Evolutionary conservation across 2,113 vertebrate genomes (phyloP).

Genomic region (Collichthys lucidus): DNA sequence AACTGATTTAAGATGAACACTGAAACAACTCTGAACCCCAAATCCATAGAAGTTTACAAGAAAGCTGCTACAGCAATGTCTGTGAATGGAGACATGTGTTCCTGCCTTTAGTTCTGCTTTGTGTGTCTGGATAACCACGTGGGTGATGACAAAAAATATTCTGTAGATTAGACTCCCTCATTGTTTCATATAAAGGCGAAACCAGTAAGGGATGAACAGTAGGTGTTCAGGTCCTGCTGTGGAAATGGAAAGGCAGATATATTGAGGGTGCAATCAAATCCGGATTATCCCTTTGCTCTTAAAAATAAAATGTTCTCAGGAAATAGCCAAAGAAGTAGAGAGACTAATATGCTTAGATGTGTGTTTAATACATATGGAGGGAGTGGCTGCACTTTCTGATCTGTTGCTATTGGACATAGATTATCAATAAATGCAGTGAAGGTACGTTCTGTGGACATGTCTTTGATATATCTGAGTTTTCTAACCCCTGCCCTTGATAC

Average conservation of each 20-base stretch:
- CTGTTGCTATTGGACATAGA: constrained; percentile 28
- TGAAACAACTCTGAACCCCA: not conserved
- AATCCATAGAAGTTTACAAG: not conserved
- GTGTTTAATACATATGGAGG: not conserved
- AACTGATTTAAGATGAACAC: not conserved
- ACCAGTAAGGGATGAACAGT: constrained; percentile 2
- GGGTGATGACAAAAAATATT: constrained; percentile 16
- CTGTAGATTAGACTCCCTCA: not conserved
- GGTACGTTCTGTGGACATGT: constrained; percentile 35
- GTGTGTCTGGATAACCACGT: not conserved
- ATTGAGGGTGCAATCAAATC: constrained; percentile 41
- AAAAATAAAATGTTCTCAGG: not conserved
- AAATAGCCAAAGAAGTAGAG: not conserved
- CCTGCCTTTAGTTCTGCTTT: not conserved
- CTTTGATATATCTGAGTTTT: constrained; percentile 68
- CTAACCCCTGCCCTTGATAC: constrained; percentile 67
- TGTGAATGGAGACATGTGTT: not conserved
- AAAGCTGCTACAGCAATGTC: not conserved
- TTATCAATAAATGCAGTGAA: constrained; percentile 36
- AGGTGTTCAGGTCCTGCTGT: constrained; percentile 32
- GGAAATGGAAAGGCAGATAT: constrained; percentile 21
- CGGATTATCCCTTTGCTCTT: constrained; percentile 40
- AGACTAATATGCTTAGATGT: not conserved
- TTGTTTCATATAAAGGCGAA: constrained; percentile 10
- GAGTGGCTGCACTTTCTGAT: constrained; percentile 26